A percentile compares a stretch with the other conserved stretches of the same genome.
Evolutionary conservation across 2,113 vertebrate genomes (phyloP).

Genomic region (Myrmophylax atrothorax): DNA sequence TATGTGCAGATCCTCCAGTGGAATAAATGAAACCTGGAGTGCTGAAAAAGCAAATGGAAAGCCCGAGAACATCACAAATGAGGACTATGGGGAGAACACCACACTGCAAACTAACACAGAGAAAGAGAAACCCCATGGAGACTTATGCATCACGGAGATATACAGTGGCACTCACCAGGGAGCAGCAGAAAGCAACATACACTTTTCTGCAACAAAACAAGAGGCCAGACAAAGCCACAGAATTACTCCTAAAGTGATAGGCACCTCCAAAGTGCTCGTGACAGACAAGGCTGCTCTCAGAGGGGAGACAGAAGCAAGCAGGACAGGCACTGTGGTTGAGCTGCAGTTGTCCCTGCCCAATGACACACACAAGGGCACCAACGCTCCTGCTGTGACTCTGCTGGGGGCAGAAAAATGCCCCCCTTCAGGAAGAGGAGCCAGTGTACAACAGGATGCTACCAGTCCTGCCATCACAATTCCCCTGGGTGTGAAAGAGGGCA

Average conservation of each 20-base stretch:
- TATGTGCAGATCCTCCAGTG: constrained; percentile 73
- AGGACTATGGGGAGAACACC: constrained; percentile 75
- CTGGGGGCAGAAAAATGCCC: constrained; percentile 62
- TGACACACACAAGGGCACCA: constrained; percentile 55
- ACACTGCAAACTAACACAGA: constrained; percentile 79
- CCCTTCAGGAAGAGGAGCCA: constrained; percentile 42
- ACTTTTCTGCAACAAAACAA: constrained; percentile 51
- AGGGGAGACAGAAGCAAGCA: constrained; percentile 37
- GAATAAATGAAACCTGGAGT: constrained; percentile 57
- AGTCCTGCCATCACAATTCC: constrained; percentile 35
- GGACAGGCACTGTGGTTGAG: constrained; percentile 80
- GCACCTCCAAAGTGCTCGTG: constrained; percentile 18
- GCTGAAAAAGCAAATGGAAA: constrained; percentile 70
- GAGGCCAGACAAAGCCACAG: constrained; percentile 58
- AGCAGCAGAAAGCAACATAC: constrained; percentile 60
- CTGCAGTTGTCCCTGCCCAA: constrained; percentile 85
- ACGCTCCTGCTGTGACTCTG: constrained; percentile 71
- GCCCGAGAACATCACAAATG: constrained; percentile 40
- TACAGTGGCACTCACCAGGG: constrained; percentile 64
- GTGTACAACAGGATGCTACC: neutral
- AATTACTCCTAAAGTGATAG: constrained; percentile 33
- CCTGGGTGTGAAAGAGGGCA: constrained; percentile 17
- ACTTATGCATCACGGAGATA: constrained; percentile 72
- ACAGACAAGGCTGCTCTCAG: constrained; percentile 35
- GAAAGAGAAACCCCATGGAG: constrained; percentile 42